These are phyloP conservation scores for Gorsachius goisagi DNA, from an alignment of 2,113 vertebrate species.

Conservation along the genomic window DNA sequence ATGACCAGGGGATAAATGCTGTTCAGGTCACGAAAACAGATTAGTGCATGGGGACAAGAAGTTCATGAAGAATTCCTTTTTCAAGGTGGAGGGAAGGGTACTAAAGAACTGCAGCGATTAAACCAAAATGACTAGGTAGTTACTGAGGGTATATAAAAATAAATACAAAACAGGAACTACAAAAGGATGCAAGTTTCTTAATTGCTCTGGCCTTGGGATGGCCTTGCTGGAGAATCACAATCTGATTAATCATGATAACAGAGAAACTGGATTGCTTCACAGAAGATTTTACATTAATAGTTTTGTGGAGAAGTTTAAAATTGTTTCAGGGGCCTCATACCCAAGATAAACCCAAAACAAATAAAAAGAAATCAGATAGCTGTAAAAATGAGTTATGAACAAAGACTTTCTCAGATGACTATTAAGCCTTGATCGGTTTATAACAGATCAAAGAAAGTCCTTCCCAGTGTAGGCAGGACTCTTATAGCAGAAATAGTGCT, in stretches of 20 bases:
- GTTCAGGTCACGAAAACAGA: constrained; percentile 50
- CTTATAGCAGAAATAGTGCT: background rate
- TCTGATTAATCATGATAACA: constrained; percentile 4
- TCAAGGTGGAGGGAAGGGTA: background rate
- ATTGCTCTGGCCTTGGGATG: constrained; percentile 14
- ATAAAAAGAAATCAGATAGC: constrained; percentile 27
- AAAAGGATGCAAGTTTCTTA: constrained; percentile 16
- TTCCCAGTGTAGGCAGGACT: background rate
- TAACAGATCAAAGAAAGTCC: constrained; percentile 37
- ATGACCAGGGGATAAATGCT: constrained; percentile 43
- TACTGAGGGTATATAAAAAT: constrained; percentile 1
- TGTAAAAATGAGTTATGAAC: constrained; percentile 41
- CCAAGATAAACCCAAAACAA: constrained; percentile 11
- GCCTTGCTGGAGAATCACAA: background rate
- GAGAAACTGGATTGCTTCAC: constrained; percentile 5
- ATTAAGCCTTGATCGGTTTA: constrained; percentile 35
- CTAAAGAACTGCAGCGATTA: background rate
- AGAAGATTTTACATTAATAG: background rate
- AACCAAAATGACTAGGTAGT: background rate
- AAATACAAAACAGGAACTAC: constrained; percentile 6
- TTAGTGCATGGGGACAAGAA: constrained; percentile 37
- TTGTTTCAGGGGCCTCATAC: constrained; percentile 11
- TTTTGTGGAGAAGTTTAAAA: constrained; percentile 14
- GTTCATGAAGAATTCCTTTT: background rate
- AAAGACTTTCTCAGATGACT: background rate